Base-by-base conservation (phyloP, 2,888 invertebrate genomes). In the Lampropteryx suffumata region DNA sequence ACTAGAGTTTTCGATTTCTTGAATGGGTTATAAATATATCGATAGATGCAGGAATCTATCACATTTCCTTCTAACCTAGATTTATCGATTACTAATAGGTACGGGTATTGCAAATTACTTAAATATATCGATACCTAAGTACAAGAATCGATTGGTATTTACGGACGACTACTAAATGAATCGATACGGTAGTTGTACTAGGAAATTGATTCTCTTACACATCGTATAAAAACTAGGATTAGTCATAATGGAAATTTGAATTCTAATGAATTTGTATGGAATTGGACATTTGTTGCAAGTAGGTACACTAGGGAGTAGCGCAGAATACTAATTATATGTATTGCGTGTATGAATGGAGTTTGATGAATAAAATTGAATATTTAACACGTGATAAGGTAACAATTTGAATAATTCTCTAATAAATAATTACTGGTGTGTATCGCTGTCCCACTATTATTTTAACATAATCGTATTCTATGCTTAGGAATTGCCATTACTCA, bases 331-430 rank as follows among this genome's bases (percentile, higher is more conserved):
- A 62, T 61, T 45, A 36, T 47, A 44, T 47, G 55, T 50, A 37
- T 42, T 46, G 52, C 57, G 44, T 59, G 53, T 49, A 59, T 61
- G 59, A 61, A 61, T 61, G 59, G 47, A 53, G 33, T 34, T 41
- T 47, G 49, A 60, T 55, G 57, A 65, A 68, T 70, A 65, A 70
- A 64, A 59, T 60, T 61, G 59, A 55, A 54, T 61, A 53, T 69
- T 70, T 68, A 70, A 65, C 56, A 50, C 57, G 53, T 60, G 56
- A 60, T 65, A 58, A 58, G 48, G 44, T 26, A 37, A 51, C 50
- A 42, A 55, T 61, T 59, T 59, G 55, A 49, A 59, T 61, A 61
- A 59, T 61, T 57, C 40, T 50, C 47, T 51, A 50, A 55, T 61
- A 61, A 61, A 61, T 61, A 61, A 59, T 57, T 61, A 59, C 52